phyloP scores from a whole-genome alignment of 2,797 vertebrate genomes.

The Paratrypauchen microcephalus region DNA sequence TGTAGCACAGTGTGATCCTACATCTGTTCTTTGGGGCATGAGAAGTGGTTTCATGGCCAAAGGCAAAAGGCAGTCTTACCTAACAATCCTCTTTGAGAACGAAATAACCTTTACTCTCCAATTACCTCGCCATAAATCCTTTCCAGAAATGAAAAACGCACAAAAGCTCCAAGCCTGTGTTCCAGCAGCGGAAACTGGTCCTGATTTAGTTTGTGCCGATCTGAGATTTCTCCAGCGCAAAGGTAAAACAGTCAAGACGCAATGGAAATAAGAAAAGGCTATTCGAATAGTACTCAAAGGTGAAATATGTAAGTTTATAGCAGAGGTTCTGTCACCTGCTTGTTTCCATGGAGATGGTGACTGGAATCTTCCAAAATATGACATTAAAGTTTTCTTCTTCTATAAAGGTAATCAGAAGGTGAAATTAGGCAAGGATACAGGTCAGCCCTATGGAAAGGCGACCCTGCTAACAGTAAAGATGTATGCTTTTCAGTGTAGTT shows the following conservation, averaged over 20 bases:
- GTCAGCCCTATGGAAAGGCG: no score
- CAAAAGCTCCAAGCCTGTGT: neutral
- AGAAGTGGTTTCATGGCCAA: constrained; percentile 10
- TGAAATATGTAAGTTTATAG: neutral
- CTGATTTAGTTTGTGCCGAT: constrained; percentile 11
- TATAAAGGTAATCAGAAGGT: no score
- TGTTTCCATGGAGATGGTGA: no score
- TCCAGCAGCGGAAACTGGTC: constrained; percentile 11
- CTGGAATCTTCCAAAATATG: no score
- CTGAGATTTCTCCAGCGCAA: neutral
- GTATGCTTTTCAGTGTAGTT: no score
- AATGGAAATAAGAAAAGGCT: constrained; percentile 2
- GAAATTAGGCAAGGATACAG: no score
- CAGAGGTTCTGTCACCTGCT: no score
- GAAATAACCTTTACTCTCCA: constrained; percentile 17
- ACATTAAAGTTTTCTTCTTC: no score
- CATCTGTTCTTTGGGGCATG: neutral
- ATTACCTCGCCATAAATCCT: constrained; percentile 6
- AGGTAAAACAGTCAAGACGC: constrained; percentile 4
- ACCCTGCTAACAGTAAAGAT: no score
- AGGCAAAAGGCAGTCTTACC: constrained; percentile 7
- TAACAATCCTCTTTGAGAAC: constrained; percentile 5
- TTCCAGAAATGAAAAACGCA: constrained; percentile 11
- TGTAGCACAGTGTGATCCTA: no score
- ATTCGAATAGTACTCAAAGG: neutral